These are phyloP conservation scores for Gnatocerus cornutus DNA, from an alignment of 2,888 invertebrate genomes.

Conservation along the genomic window DNA sequence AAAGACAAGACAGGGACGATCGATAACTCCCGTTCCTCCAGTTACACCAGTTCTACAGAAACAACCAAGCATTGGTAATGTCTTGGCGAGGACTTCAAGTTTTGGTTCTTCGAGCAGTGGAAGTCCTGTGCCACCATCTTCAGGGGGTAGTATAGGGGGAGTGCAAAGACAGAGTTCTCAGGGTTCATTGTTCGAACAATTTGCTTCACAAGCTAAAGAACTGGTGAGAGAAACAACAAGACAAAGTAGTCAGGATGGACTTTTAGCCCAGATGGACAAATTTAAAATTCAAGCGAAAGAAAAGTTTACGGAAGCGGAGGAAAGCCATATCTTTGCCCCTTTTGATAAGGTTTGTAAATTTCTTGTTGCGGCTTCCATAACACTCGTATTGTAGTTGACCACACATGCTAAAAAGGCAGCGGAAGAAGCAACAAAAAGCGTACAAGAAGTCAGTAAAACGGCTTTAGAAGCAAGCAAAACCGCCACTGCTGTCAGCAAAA, in stretches of 20 bases:
- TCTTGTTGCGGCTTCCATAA: constrained; percentile 7
- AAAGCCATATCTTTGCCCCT: constrained; percentile 84
- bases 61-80: constrained; percentile 77
- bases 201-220: constrained; percentile 91
- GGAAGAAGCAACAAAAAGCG: constrained; percentile 85
- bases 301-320: constrained; percentile 80
- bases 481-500: constrained; percentile 90
- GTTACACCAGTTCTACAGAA: constrained; percentile 74
- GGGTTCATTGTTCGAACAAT: constrained; percentile 89
- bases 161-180: constrained; percentile 86
- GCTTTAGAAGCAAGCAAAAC: constrained; percentile 91
- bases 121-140: constrained; percentile 66
- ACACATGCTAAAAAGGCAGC: constrained; percentile 92
- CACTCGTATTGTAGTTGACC: constrained; percentile 77
- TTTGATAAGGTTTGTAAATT: constrained; percentile 81
- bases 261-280: constrained; percentile 93
- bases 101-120: constrained; percentile 72
- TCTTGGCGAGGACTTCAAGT: constrained; percentile 78
- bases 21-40: constrained; percentile 73
- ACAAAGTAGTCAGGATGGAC: constrained; percentile 91
- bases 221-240: constrained; percentile 90
- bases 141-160: constrained; percentile 58
- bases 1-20: constrained; percentile 69
- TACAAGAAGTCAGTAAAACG: constrained; percentile 88
- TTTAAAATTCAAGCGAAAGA: constrained; percentile 76